Evolutionary conservation across 2,797 vertebrate genomes (phyloP).

Genomic region (Coreius guichenoti): DNA sequence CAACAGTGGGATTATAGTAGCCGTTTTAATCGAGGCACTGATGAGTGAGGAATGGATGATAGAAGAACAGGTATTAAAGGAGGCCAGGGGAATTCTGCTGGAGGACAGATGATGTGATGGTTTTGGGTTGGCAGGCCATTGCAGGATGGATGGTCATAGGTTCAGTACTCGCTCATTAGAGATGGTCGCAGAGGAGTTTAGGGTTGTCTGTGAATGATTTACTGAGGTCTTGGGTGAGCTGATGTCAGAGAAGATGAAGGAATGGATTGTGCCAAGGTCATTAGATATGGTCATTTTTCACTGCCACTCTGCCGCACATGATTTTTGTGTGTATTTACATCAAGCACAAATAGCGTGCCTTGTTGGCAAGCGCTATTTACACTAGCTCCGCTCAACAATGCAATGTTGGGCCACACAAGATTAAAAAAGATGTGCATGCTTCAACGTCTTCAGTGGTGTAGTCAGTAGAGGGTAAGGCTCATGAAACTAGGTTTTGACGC

Average conservation of each 20-base stretch:
- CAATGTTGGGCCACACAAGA: no score
- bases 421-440: no score
- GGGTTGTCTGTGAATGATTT: slow-evolving; percentile 37
- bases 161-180: slow-evolving; percentile 30
- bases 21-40: not conserved
- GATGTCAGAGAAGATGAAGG: not conserved
- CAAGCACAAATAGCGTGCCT: no score
- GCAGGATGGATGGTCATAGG: slow-evolving; percentile 24
- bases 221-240: slow-evolving; percentile 23
- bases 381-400: no score
- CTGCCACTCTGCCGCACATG: not conserved
- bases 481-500: no score
- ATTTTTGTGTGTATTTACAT: not conserved
- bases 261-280: slow-evolving; percentile 13
- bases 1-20: not conserved
- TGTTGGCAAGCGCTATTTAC: no score
- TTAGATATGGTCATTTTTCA: not conserved
- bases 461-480: no score
- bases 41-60: not conserved
- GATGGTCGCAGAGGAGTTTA: slow-evolving; percentile 2
- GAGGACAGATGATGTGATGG: slow-evolving; percentile 26
- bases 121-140: slow-evolving; percentile 17
- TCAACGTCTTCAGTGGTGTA: no score
- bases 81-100: slow-evolving; percentile 7
- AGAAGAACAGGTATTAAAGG: slow-evolving; percentile 15